Evolutionary conservation across 2,797 vertebrate species (phyloP).

Genomic region (Echeneis naucrates): DNA sequence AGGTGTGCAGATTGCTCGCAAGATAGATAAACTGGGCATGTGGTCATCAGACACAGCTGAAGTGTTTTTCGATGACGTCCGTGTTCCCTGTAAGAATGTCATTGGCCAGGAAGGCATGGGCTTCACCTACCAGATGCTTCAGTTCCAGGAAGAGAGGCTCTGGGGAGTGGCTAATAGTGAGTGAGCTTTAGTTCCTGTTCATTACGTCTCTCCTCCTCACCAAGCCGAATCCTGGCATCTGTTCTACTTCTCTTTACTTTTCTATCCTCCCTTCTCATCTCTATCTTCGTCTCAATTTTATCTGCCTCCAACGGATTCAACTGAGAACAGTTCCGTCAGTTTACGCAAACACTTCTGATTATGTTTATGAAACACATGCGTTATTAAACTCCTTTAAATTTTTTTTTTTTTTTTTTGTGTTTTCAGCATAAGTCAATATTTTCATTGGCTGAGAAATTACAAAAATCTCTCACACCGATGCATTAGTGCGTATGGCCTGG

Average conservation of each 20-base stretch:
- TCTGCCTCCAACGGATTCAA: not conserved
- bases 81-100: conserved; percentile 86
- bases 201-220: not conserved
- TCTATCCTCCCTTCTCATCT: too few relatives aligned
- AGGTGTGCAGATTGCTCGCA: conserved; percentile 89
- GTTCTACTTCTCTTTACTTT: not conserved
- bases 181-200: conserved; percentile 38
- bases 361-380: conserved; percentile 1
- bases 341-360: conserved; percentile 1
- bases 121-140: conserved; percentile 92
- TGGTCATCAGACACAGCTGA: conserved; percentile 88
- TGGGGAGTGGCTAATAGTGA: conserved; percentile 87
- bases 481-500: not conserved
- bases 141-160: conserved; percentile 91
- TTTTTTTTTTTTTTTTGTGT: conserved; percentile 21
- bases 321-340: not conserved
- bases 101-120: conserved; percentile 91
- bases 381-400: conserved; percentile 6
- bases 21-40: conserved; percentile 91
- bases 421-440: conserved; percentile 14
- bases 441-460: conserved; percentile 6
- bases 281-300: not conserved
- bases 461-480: not conserved
- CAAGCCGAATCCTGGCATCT: not conserved
- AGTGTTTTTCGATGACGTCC: conserved; percentile 90